phyloP scores from a whole-genome alignment of 2,888 invertebrate species.

The Dendrolimus houi region DNA sequence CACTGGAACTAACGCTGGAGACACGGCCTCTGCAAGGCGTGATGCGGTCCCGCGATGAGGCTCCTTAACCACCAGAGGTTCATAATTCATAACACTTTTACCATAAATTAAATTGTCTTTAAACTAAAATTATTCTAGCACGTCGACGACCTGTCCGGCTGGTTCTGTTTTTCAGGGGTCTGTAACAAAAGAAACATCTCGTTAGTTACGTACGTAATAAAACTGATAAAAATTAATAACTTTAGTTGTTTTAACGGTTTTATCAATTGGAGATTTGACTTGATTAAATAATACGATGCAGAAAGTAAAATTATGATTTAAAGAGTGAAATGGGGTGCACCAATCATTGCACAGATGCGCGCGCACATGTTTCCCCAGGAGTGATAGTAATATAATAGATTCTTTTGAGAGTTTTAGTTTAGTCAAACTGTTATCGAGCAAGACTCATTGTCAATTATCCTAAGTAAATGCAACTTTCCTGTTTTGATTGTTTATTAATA shows the following conservation, averaged over 20 bases:
- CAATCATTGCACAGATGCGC: constrained; percentile 60
- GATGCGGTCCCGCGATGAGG: constrained; percentile 23
- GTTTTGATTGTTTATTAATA: too few relatives aligned
- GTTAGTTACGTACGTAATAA: constrained; percentile 5
- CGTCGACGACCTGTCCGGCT: constrained; percentile 74
- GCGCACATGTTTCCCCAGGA: constrained; percentile 42
- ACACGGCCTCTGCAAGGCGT: constrained; percentile 17
- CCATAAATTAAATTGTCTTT: constrained; percentile 61
- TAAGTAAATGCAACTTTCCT: too few relatives aligned
- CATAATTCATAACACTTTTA: constrained; percentile 37
- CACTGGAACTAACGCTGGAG: constrained; percentile 55
- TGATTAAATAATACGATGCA: neutral
- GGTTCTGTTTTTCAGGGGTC: constrained; percentile 79
- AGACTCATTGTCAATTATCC: too few relatives aligned
- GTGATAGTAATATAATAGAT: too few relatives aligned
- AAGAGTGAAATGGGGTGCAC: constrained; percentile 32
- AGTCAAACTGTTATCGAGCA: too few relatives aligned
- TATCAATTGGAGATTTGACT: neutral
- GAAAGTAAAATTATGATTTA: constrained; percentile 17
- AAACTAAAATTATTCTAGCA: constrained; percentile 52
- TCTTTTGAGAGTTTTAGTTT: too few relatives aligned
- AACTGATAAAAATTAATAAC: constrained; percentile 17
- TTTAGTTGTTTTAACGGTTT: neutral
- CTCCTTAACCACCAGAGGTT: constrained; percentile 48
- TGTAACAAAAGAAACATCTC: constrained; percentile 67